phyloP scores from a whole-genome alignment of 2,113 vertebrate species.

The Pelodiscus sinensis region DNA sequence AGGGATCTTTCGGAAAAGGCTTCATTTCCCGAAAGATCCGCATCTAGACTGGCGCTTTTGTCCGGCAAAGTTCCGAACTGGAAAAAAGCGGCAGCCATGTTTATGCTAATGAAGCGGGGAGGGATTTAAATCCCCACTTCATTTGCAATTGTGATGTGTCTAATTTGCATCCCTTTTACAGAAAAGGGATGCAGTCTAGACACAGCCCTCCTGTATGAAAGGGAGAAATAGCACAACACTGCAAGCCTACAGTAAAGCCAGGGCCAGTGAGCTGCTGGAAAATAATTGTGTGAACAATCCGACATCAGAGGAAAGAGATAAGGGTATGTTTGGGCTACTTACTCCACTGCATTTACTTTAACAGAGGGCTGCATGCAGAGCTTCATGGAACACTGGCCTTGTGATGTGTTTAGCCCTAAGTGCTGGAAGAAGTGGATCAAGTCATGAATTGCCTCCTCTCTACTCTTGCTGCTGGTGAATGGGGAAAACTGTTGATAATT shows the following conservation, averaged over 20 bases:
- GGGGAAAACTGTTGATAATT: not conserved
- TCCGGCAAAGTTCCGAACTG: too few relatives aligned
- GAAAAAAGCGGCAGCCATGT: too few relatives aligned
- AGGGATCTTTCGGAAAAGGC: too few relatives aligned
- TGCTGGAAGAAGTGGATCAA: not conserved
- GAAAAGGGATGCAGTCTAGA: too few relatives aligned
- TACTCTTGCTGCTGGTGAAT: not conserved
- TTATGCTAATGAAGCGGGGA: too few relatives aligned
- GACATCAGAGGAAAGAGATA: not conserved
- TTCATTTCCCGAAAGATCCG: too few relatives aligned
- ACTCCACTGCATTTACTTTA: fast-evolving
- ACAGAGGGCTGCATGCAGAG: not conserved
- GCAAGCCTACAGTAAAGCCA: constrained; percentile 1
- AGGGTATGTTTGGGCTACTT: not conserved
- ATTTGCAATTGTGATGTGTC: too few relatives aligned
- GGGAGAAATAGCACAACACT: constrained; percentile 64
- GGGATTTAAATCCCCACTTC: too few relatives aligned
- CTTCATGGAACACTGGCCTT: not conserved
- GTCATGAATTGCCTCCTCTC: not conserved
- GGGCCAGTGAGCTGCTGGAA: not conserved
- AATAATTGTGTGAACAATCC: not conserved
- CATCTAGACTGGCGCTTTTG: too few relatives aligned
- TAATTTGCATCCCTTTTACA: too few relatives aligned
- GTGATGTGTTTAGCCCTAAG: not conserved
- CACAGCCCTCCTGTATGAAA: constrained; percentile 71